Conservation (phyloP, 2,797 vertebrate genomes). For the Bradypodion ventrale region DNA sequence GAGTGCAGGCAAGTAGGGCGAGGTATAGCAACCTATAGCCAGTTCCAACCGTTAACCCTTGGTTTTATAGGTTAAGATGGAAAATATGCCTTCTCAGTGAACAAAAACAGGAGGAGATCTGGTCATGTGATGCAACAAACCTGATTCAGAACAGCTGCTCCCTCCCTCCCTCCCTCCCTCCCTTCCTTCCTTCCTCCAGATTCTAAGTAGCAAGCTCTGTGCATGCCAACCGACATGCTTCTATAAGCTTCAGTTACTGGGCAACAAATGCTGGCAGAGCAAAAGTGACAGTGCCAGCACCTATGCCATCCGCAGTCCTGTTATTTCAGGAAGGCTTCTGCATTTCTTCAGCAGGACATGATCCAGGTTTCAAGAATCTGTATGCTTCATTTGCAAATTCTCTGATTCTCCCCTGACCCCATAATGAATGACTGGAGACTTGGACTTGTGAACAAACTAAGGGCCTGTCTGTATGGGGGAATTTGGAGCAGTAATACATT, state of each 20-base stretch:
- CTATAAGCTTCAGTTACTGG: background rate
- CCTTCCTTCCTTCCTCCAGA: conserved; percentile 1
- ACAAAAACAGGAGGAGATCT: background rate
- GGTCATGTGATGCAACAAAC: conserved; percentile 1
- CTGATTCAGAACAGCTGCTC: conserved; percentile 2
- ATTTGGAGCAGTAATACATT: too few species aligned
- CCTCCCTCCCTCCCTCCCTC: conserved; percentile 18
- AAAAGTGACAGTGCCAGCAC: background rate
- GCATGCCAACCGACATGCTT: background rate
- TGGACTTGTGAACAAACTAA: background rate
- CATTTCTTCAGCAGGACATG: background rate
- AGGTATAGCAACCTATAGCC: too few species aligned
- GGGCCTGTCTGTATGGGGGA: too few species aligned
- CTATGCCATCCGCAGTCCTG: background rate
- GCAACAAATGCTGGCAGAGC: conserved; percentile 10
- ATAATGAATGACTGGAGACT: background rate
- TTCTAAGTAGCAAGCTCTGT: background rate
- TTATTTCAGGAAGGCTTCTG: conserved; percentile 14
- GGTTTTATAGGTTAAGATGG: too few species aligned
- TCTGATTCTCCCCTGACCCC: too few species aligned
- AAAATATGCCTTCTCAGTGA: background rate
- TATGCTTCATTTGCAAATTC: background rate
- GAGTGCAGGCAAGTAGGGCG: too few species aligned
- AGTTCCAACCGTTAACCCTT: too few species aligned
- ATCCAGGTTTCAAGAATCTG: background rate